Percentiles rank a stretch among this genome's conserved stretches.
Evolutionary conservation across 2,797 vertebrate species (phyloP).

Genomic region (Acrossocheilus fasciatus): DNA sequence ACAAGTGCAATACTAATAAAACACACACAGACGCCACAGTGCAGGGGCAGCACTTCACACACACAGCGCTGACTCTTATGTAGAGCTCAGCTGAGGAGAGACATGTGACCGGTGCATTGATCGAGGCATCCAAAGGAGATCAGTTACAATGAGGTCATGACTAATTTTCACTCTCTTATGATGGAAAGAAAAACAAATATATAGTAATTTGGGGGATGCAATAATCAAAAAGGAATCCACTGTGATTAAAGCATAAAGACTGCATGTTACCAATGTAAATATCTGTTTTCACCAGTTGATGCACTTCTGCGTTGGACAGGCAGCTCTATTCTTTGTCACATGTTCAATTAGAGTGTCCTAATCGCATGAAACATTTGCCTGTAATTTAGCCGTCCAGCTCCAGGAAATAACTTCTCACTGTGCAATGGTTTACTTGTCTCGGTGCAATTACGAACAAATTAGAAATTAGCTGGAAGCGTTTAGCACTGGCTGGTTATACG

Average conservation of each 20-base stretch:
- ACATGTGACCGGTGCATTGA: conserved; percentile 36
- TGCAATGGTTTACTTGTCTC: conserved; percentile 73
- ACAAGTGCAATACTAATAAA: conserved; percentile 46
- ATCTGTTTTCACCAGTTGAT: conserved; percentile 25
- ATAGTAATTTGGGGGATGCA: neutral
- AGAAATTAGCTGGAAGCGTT: conserved; percentile 74
- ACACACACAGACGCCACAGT: conserved; percentile 36
- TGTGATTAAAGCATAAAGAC: neutral
- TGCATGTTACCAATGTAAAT: neutral
- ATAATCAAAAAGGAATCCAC: neutral
- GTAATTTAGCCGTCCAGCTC: conserved; percentile 73
- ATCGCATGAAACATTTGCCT: conserved; percentile 52
- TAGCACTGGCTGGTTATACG: conserved; percentile 47
- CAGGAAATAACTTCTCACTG: conserved; percentile 66
- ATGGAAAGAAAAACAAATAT: conserved; percentile 7
- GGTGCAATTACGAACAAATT: conserved; percentile 80
- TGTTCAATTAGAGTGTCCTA: conserved; percentile 54
- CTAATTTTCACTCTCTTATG: conserved; percentile 19
- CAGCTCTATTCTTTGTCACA: conserved; percentile 26
- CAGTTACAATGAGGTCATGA: conserved; percentile 13
- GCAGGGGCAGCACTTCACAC: conserved; percentile 31
- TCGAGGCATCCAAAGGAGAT: conserved; percentile 26
- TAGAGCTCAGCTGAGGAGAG: conserved; percentile 19
- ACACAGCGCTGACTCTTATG: conserved; percentile 4
- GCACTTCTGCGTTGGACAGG: neutral